A percentile compares a stretch with the other conserved stretches of the same genome.
These are phyloP conservation scores for Creontiades dilutus DNA, from an alignment of 2,888 invertebrate species.

Conservation along the genomic window DNA sequence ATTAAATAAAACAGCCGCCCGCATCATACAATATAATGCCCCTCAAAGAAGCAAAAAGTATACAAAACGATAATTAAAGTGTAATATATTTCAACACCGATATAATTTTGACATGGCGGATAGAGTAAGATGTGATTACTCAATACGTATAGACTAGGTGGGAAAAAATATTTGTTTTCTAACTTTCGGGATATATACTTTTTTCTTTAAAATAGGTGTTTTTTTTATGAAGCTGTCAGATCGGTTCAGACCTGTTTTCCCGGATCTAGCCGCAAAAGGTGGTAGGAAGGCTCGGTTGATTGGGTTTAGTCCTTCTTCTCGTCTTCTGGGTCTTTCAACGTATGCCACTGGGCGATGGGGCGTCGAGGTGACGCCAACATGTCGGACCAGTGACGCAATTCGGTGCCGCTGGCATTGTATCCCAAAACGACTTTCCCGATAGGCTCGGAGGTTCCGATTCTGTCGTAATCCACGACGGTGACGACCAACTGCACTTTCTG, in stretches of 20 bases:
- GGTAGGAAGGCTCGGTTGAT: neutral
- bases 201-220: constrained; percentile 34
- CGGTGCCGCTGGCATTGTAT: constrained; percentile 98
- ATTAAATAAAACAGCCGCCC: too few relatives aligned
- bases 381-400: constrained; percentile 99
- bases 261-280: constrained; percentile 15
- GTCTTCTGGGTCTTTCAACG: constrained; percentile 98
- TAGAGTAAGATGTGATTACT: constrained; percentile 37
- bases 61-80: neutral
- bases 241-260: constrained; percentile 27
- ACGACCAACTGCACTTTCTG: constrained; percentile 99
- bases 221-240: constrained; percentile 12
- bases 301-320: constrained; percentile 83
- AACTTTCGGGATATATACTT: neutral
- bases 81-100: neutral
- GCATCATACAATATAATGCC: too few relatives aligned
- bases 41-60: too few relatives aligned
- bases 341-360: constrained; percentile 99
- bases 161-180: neutral
- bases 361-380: constrained; percentile 99
- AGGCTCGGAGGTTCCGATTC: constrained; percentile 99
- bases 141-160: constrained; percentile 2
- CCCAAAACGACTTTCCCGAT: constrained; percentile 98
- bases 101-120: constrained; percentile 12
- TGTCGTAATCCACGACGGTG: constrained; percentile 99